Evolutionary conservation across 2,797 vertebrate species (phyloP).

Genomic region (Xiphophorus birchmanni): DNA sequence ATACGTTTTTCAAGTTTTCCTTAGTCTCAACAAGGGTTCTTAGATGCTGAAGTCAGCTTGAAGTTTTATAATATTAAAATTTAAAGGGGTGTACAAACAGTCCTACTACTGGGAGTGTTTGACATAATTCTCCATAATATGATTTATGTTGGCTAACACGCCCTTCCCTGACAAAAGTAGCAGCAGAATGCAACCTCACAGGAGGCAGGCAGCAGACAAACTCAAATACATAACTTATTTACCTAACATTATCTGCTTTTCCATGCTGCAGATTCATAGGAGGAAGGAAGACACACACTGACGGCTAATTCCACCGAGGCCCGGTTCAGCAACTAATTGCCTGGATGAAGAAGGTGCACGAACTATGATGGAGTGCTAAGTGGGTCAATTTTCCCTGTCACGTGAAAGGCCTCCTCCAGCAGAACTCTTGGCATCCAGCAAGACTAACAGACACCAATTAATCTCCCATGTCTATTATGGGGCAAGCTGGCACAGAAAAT

Average conservation of each 20-base stretch:
- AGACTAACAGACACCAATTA: slow-evolving; percentile 66
- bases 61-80: slow-evolving; percentile 7
- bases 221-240: slow-evolving; percentile 17
- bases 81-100: slow-evolving; percentile 3
- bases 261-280: slow-evolving; percentile 12
- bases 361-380: slow-evolving; percentile 59
- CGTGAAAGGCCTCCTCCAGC: slow-evolving; percentile 42
- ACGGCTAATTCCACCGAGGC: slow-evolving; percentile 25
- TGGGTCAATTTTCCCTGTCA: slow-evolving; percentile 53
- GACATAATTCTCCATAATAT: slow-evolving; percentile 18
- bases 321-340: slow-evolving; percentile 37
- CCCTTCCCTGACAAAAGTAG: slow-evolving; percentile 4
- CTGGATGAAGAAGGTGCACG: slow-evolving; percentile 34
- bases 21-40: slow-evolving; percentile 10
- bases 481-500: slow-evolving; percentile 44
- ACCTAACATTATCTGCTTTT: slow-evolving; percentile 20
- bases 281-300: slow-evolving; percentile 16
- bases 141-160: slow-evolving; percentile 21
- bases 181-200: slow-evolving; percentile 12
- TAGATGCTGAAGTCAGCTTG: slow-evolving; percentile 18
- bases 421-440: slow-evolving; percentile 53
- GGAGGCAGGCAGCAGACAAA: slow-evolving; percentile 14
- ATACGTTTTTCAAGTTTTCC: slow-evolving; percentile 1
- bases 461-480: slow-evolving; percentile 58
- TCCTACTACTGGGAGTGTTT: slow-evolving; percentile 14